These are phyloP conservation scores for Dasyurus viverrinus DNA, from an alignment of 2,113 vertebrate species.

Conservation along the genomic window DNA sequence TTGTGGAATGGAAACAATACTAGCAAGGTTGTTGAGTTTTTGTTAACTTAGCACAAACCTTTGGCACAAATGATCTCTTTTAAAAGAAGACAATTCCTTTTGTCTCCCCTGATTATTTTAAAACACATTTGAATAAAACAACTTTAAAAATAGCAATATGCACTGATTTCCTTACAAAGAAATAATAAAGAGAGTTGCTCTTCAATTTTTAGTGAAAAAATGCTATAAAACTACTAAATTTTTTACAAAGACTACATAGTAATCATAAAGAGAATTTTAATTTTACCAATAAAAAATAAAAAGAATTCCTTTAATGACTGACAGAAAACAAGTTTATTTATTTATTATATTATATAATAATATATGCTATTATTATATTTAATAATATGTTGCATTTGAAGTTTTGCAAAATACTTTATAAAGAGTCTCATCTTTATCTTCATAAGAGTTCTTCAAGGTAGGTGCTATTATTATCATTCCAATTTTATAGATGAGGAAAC, in stretches of 20 bases:
- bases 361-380: no score
- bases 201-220: neutral
- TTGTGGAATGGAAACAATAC: neutral
- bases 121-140: neutral
- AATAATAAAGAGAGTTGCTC: neutral
- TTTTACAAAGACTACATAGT: neutral
- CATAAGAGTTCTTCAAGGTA: neutral
- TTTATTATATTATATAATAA: no score
- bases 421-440: neutral
- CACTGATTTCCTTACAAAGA: neutral
- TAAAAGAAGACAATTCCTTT: neutral
- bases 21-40: neutral
- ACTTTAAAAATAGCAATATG: neutral
- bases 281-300: neutral
- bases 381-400: neutral
- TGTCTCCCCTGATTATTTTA: neutral
- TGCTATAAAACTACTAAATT: neutral
- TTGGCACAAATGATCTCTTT: neutral
- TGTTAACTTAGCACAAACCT: neutral
- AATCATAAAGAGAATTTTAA: neutral
- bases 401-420: neutral
- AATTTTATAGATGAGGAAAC: neutral
- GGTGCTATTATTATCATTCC: neutral
- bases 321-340: no score
- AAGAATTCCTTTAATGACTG: neutral